Evolutionary conservation across 2,113 vertebrate species (phyloP), one percentile per base, ranked within the genome.

Genomic region (Pollimyrus isidori): DNA sequence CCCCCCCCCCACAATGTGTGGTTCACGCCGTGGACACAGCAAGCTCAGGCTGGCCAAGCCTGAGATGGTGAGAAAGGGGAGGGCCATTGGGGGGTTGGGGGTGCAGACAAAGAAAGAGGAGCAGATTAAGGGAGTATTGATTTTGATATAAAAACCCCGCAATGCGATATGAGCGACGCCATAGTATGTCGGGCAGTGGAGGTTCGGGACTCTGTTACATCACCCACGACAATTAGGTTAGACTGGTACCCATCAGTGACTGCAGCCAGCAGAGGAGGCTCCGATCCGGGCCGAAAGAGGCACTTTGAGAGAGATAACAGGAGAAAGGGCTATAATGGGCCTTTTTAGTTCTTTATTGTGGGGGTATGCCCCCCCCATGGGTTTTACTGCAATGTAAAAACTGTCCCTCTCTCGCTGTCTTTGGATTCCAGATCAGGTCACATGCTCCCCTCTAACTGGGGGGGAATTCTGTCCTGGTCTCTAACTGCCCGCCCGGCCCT

Each of bases 111-210:
- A 88, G 89, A 90, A 89, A 91, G 91, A 89, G 39, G 90, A 87
- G 90, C 90, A 93, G 94, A 95, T 95, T 93, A 95, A 93, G 92
- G 94, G 92, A 88, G 91, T 95, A 95, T 96, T 94, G 95, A 96
- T 95, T 95, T 95, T 93, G 94, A 94, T 94, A 95, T 95, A 94
- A 95, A 95, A 94, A 95, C 94, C 94, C 93, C 93, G 93, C 93
- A 94, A 94, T 93, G 90, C 92, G 95, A 95, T 94, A 92, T 92
- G 92, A 91, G 92, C 85, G 85, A 91, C 62, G 90, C 48, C 87
- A 88, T 48, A 30, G 53, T 56, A 53, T 58, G 73, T 58, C 11
- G 21, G 45, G 50, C 84, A 87, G 69, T 48, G 87, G 90, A 89
- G 86, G 89, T 86, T 65, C 52, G 53, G 2, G 91, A 90, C 92